Conservation (phyloP, 2,888 invertebrate genomes). For the Mimumesa dahlbomi region DNA sequence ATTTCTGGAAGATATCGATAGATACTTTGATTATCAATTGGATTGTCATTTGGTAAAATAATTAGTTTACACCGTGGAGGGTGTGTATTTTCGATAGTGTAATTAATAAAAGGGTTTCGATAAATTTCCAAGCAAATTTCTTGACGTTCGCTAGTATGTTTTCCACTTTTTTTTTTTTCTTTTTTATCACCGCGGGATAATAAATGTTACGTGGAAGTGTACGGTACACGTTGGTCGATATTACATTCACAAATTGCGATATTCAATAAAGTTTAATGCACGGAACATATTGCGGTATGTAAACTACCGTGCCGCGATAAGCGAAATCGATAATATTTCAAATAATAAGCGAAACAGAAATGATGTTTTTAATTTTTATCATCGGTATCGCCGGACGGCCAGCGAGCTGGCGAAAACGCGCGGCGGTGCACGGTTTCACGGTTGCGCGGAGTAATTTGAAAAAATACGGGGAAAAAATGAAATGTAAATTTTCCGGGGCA, state of each 20-base stretch:
- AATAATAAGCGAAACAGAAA: constrained; percentile 54
- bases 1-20: no score
- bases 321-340: constrained; percentile 39
- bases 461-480: constrained; percentile 51
- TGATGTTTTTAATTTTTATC: constrained; percentile 54
- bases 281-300: constrained; percentile 25
- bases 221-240: no score
- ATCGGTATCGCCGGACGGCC: no score
- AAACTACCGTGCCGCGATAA: constrained; percentile 30
- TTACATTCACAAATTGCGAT: constrained; percentile 36
- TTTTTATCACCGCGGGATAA: no score
- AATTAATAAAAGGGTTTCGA: no score
- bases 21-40: no score
- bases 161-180: background rate
- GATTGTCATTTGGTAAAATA: no score
- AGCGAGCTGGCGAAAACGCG: constrained; percentile 16
- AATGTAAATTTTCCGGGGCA: constrained; percentile 50
- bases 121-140: no score
- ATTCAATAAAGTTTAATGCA: constrained; percentile 37
- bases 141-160: no score
- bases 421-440: constrained; percentile 10
- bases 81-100: no score
- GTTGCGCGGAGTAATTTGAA: constrained; percentile 49
- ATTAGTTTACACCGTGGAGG: no score
- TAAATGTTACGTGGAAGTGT: no score